Base-by-base conservation (phyloP, 2,888 invertebrate species). In the Chrysodeixis includens region DNA sequence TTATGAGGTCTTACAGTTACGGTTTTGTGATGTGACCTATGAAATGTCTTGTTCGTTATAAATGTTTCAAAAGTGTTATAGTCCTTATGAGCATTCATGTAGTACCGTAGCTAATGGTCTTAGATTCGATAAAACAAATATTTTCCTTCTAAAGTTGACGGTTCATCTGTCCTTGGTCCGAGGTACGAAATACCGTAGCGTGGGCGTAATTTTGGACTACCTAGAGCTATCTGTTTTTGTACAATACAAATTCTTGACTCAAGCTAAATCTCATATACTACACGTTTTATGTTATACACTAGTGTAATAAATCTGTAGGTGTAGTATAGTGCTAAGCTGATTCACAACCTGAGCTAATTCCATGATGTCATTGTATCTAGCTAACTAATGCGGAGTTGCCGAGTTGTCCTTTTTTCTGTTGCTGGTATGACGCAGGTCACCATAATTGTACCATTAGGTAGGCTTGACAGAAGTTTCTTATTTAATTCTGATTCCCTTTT, bases 311-410 rank as follows among this genome's bases (percentile, higher is more conserved):
- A n/a, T n/a, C 9, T 12, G 12, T 35, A 35, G 0, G 7, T 30
- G 2, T 32, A 32, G 35, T 35, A 35, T 35, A 35, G 6, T 40
- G 40, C n/a, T n/a, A 40, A n/a, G n/a, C 40, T 40, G 40, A 40
- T 40, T 40, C 40, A 40, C n/a, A 40, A 40, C 40, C 40, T n/a
- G 40, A 40, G 40, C 40, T 40, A 40, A n/a, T 40, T 40, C 40
- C n/a, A 40, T 40, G 40, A 40, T 40, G n/a, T 40, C 40, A 40
- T 40, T n/a, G 14, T n/a, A 40, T 40, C 14, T n/a, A 7, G 6
- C n/a, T 5, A n/a, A n/a, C 6, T 40, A 40, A n/a, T n/a, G n/a
- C n/a, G n/a, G 14, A 40, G n/a, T 6, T 40, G n/a, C n/a, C 7
- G 40, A 1, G n/a, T 40, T n/a, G n/a, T 5, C 40, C 14, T 40